Evolutionary conservation across 2,113 vertebrate species (phyloP).

Genomic region (Odobenus rosmarus): DNA sequence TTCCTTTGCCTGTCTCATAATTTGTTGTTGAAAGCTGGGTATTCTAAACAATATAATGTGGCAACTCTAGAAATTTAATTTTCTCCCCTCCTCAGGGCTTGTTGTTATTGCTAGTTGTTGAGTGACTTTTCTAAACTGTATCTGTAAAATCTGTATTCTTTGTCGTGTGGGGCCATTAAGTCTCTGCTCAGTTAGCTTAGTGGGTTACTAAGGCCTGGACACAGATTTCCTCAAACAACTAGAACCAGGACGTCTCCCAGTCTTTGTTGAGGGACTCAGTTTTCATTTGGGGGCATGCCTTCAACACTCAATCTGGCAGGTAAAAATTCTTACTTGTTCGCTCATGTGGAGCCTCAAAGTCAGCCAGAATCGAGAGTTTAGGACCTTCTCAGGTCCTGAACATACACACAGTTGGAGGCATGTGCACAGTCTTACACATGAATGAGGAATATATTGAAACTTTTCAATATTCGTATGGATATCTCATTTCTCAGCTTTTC

Average conservation of each 20-base stretch:
- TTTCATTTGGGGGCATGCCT: neutral
- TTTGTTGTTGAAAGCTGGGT: neutral
- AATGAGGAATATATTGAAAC: neutral
- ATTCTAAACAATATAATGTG: neutral
- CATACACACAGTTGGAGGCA: neutral
- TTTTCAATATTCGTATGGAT: neutral
- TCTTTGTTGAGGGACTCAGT: neutral
- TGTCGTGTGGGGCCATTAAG: neutral
- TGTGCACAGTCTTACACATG: accelerated
- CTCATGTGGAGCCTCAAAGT: neutral
- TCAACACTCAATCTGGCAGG: neutral
- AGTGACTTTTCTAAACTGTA: neutral
- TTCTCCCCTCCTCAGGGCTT: neutral
- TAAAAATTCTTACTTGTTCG: neutral
- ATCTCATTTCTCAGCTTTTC: neutral
- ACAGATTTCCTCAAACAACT: neutral
- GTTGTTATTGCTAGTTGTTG: neutral
- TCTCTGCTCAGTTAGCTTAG: neutral
- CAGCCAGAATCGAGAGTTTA: neutral
- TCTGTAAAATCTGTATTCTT: neutral
- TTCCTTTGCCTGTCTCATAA: neutral
- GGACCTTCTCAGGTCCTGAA: neutral
- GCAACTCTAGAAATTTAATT: neutral
- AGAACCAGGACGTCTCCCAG: neutral
- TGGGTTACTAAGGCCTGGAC: neutral